phyloP scores from a whole-genome alignment of 2,888 invertebrate species.

The Drosophila barbarae region DNA sequence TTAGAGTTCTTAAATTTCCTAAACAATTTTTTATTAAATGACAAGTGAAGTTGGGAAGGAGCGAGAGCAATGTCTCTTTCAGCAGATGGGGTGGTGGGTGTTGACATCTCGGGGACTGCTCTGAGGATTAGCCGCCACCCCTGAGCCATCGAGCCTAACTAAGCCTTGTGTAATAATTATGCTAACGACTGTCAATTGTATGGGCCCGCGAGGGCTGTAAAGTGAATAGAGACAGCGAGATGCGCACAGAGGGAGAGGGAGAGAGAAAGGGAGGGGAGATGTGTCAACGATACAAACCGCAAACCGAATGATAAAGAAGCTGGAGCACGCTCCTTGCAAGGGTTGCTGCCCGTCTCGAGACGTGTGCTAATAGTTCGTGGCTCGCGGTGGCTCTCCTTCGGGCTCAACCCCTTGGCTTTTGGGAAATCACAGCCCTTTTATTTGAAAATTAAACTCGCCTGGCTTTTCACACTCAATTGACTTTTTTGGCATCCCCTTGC shows the following conservation, averaged over 20 bases:
- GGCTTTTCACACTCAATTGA: constrained; percentile 74
- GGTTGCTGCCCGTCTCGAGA: constrained; percentile 51
- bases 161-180: constrained; percentile 73
- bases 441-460: constrained; percentile 70
- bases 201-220: constrained; percentile 45
- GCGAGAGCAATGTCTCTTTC: not conserved
- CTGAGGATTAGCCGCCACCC: constrained; percentile 56
- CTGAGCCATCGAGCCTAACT: constrained; percentile 32
- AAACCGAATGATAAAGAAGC: constrained; percentile 63
- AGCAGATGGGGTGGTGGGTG: constrained; percentile 19
- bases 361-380: constrained; percentile 60
- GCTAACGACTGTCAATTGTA: constrained; percentile 74
- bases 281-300: constrained; percentile 45
- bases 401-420: constrained; percentile 35
- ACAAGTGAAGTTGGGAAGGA: constrained; percentile 38
- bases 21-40: constrained; percentile 55
- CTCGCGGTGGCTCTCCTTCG: constrained; percentile 25
- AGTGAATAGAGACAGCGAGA: constrained; percentile 46
- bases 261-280: constrained; percentile 1
- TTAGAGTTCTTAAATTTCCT: constrained; percentile 46
- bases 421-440: constrained; percentile 64
- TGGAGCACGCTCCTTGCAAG: constrained; percentile 28
- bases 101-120: constrained; percentile 51
- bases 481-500: constrained; percentile 36
- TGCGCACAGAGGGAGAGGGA: not conserved